Evolutionary conservation across 1,140 invertebrate genomes (phyloP), one percentile per base, ranked within the genome.

Genomic region (Brachionus manjavacas): DNA sequence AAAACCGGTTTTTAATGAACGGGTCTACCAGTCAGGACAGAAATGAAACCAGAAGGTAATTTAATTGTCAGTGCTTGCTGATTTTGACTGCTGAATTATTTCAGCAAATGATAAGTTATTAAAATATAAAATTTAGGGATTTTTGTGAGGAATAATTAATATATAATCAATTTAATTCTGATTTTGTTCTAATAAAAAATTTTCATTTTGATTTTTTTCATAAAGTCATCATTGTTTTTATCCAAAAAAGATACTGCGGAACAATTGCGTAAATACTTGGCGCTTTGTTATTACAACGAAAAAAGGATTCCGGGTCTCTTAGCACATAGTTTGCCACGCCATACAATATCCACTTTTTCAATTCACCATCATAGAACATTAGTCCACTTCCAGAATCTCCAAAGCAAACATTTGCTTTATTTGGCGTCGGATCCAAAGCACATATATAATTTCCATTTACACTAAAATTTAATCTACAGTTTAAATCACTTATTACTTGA

Each of bases 261-360:
- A 72, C 68, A 39, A 72, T 72, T n/a, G 68, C 68, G 7, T 72
- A 72, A n/a, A 72, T 20, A 72, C 68, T 72, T n/a, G 68, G 68
- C 7, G 31, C 31, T 41, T 72, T 39, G n/a, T 72, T 35, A 16
- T 39, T 72, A 16, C 68, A 72, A 39, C 64, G 64, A 68, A 68
- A 68, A 25, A 1, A 6, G 2, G 1, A 2, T 16, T 55, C 52
- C 3, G 52, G 1, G n/a, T 72, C 68, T 39, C 35, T 35, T 0
- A 72, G n/a, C 3, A 72, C 68, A 72, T 35, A 72, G n/a, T 35
- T 39, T 35, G 68, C 31, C 3, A 72, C 68, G 6, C 68, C 68
- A 39, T 72, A 72, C 31, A 72, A 72, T n/a, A 72, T 28, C 68
- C 68, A 72, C 39, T 35, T 35, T 35, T 35, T 20, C 28, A 39